Base-by-base conservation (phyloP, 2,888 invertebrate genomes). In the Branchipolynoe longqiensis region DNA sequence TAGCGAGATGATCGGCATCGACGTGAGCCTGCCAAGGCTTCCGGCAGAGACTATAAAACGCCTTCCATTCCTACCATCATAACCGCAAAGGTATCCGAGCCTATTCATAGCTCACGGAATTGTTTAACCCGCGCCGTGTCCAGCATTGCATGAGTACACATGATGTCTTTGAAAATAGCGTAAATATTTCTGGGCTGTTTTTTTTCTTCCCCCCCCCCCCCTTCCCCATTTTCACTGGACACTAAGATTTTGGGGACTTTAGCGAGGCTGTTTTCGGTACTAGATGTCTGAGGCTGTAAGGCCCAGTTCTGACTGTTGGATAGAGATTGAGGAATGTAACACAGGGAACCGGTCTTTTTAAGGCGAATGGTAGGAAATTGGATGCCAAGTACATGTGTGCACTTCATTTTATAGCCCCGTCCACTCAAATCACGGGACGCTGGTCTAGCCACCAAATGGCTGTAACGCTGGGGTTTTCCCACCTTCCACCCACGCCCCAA, bases 51-150 rank as follows among this genome's bases (percentile, higher is more conserved):
- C 78, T 78, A 41, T 48, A 78, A 78, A 54, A 48, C 78, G 31
- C 78, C 78, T 78, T 48, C 48, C 83, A 85, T 78, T 84, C 82
- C 73, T 85, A 86, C 59, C 69, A 86, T 48, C 69, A 64, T 62
- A 82, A 82, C 83, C 78, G 82, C 62, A 85, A 84, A 41, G 82
- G 83, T 56, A 81, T 84, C 78, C 69, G 69, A 69, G 69, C 69
- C 69, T 36, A 69, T 69, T 69, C 69, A 69, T 69, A 69, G 69
- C 69, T 69, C 69, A 69, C 69, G 36, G 69, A 69, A 69, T 69
- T 69, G 69, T 69, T 69, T 6, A 69, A 33, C 22, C 36, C 12
- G 14, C 3, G 12, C 33, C 12, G 36, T 69, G 69, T 69, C 69
- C 69, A 69, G 69, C 33, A 33, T 14, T 69, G 38, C 69, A 69